Conservation (phyloP, 1,140 invertebrate genomes). For the Bombus superbus region DNA sequence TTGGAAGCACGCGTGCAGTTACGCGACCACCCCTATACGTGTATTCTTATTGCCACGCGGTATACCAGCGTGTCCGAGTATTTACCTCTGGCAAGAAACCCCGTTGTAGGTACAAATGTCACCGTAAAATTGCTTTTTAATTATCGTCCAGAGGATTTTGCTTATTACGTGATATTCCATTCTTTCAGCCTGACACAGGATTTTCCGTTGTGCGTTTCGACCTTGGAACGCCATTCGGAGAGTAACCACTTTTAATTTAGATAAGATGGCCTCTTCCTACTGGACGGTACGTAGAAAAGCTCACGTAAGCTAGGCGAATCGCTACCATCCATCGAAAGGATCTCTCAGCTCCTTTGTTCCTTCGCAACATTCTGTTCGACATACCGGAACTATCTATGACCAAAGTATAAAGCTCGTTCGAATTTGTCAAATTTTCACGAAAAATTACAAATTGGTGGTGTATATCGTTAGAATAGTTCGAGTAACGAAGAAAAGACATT, state of each 20-base stretch:
- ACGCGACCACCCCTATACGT: neutral
- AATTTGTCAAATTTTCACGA: neutral
- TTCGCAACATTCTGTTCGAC: no score
- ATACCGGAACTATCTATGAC: neutral
- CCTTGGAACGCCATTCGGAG: slow-evolving; percentile 46
- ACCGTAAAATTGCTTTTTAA: slow-evolving; percentile 79
- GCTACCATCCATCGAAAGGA: slow-evolving; percentile 48
- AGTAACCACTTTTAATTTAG: slow-evolving; percentile 69
- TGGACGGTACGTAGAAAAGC: slow-evolving; percentile 30
- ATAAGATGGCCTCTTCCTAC: slow-evolving; percentile 58
- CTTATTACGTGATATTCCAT: slow-evolving; percentile 73
- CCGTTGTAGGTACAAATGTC: slow-evolving; percentile 63
- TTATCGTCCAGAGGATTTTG: slow-evolving; percentile 76
- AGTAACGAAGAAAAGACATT: neutral
- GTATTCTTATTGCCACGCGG: slow-evolving; percentile 46
- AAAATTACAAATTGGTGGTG: neutral
- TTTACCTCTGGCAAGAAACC: slow-evolving; percentile 47
- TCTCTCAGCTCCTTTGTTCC: neutral
- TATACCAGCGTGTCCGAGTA: slow-evolving; percentile 42
- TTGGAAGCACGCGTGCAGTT: slow-evolving; percentile 16
- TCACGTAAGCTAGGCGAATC: slow-evolving; percentile 34
- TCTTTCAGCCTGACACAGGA: slow-evolving; percentile 52
- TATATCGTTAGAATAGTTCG: no score
- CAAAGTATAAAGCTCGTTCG: neutral
- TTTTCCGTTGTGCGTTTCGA: slow-evolving; percentile 70